Evolutionary conservation across 2,113 vertebrate species (phyloP), one percentile per base, ranked within the genome.

Genomic region (Sorex araneus): DNA sequence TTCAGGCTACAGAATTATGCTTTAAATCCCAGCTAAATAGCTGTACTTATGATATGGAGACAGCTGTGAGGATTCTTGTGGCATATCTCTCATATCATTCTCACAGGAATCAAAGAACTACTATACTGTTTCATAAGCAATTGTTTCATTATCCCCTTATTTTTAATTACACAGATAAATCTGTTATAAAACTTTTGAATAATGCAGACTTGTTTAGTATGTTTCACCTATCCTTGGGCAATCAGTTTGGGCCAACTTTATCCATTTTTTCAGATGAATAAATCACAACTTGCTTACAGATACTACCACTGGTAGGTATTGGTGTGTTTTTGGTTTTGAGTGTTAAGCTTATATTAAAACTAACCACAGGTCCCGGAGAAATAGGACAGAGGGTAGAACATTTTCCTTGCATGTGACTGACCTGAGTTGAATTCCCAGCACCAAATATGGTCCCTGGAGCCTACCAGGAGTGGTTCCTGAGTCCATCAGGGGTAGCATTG

Each of bases 121-220:
- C 45, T 34, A 28, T 16, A 57, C 32, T 25, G 76, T 77, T 60
- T 21, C 21, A 60, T 60, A 89, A 73, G 25, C 66, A 30, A 25
- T 11, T 18, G 76, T 89, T 95, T 87, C 60, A 19, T 60, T 89
- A 64, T 40, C 25, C n/a, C 47, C 90, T 90, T 34, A 54, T 60
- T 94, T 92, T 91, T 67, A 91, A 87, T 40, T 79, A 34, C 30
- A 69, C 50, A 8, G 30, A 75, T 83, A 81, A 81, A 64, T 34
- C 32, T 90, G 25, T 7, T 43, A 75, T 73, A 27, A 74, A 89
- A 94, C 50, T 19, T 86, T 81, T 32, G 18, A 47, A 8, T n/a
- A 75, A 86, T 77, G 90, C 47, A 88, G 32, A 69, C 19, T n/a
- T 43, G 19, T 67, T 67, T 71, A 63, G 54, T 82, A 77, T 80